phyloP scores from a whole-genome alignment of 2,797 vertebrate genomes.

The Taenioides sp. region DNA sequence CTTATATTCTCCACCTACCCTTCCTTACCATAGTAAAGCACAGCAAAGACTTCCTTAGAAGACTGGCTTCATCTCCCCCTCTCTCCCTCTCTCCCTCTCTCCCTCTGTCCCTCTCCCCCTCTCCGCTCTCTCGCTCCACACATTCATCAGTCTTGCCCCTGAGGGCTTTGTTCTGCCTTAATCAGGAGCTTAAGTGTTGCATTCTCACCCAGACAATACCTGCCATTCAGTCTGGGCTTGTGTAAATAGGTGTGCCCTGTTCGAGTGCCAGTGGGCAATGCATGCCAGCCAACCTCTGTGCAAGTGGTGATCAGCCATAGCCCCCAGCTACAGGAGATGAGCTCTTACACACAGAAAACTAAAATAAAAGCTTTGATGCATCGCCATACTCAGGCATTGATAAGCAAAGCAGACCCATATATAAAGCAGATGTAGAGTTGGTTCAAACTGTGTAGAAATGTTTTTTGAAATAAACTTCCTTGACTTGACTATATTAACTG shows the following conservation, averaged over 20 bases:
- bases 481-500: constrained; percentile 12
- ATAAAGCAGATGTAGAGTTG: constrained; percentile 33
- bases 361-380: constrained; percentile 65
- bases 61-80: constrained; percentile 42
- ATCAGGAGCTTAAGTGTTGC: constrained; percentile 78
- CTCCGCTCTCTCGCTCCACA: constrained; percentile 25
- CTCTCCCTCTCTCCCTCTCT: neutral
- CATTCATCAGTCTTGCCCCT: constrained; percentile 67
- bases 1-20: constrained; percentile 22
- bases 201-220: constrained; percentile 72
- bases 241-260: constrained; percentile 76
- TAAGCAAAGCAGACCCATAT: constrained; percentile 49
- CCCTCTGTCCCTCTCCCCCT: neutral
- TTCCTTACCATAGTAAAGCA: constrained; percentile 56
- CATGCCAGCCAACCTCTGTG: constrained; percentile 65
- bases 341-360: constrained; percentile 36
- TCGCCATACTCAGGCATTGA: constrained; percentile 53
- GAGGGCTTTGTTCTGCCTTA: constrained; percentile 74
- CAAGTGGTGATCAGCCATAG: constrained; percentile 57
- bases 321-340: constrained; percentile 60
- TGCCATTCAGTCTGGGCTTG: constrained; percentile 69
- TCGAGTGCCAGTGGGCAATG: constrained; percentile 67
- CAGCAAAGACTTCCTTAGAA: constrained; percentile 54
- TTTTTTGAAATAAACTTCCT: constrained; percentile 45
- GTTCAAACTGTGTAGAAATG: constrained; percentile 31